phyloP scores from a whole-genome alignment of 1,140 invertebrate genomes.

The Odontomachus brunneus region DNA sequence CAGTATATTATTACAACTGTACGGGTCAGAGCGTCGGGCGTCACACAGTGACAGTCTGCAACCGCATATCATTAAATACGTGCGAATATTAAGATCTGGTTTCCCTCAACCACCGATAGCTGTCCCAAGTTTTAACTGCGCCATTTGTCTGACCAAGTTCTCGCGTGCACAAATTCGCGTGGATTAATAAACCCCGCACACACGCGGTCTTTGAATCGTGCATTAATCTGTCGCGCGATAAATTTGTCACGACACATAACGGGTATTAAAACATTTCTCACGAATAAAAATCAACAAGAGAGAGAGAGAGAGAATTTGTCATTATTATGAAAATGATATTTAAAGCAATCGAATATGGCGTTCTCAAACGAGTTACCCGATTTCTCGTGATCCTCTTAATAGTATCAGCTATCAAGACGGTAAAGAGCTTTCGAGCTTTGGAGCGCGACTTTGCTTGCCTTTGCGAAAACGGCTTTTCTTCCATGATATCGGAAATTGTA shows the following conservation, averaged over 20 bases:
- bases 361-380: conserved; percentile 12
- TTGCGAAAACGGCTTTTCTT: conserved; percentile 53
- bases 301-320: neutral
- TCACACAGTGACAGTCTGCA: conserved; percentile 48
- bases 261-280: neutral
- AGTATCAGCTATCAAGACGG: conserved; percentile 60
- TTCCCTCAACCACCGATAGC: conserved; percentile 48
- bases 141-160: conserved; percentile 49
- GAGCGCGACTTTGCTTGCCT: conserved; percentile 57
- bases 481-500: conserved; percentile 55
- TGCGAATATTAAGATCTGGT: conserved; percentile 54
- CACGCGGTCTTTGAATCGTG: conserved; percentile 10
- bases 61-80: conserved; percentile 56
- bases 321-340: neutral
- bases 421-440: conserved; percentile 56
- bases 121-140: conserved; percentile 42
- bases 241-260: neutral
- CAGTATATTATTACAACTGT: conserved; percentile 55
- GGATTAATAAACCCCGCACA: conserved; percentile 39
- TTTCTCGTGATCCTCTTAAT: conserved; percentile 48
- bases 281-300: too few relatives aligned
- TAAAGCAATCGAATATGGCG: conserved; percentile 5
- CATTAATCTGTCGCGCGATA: conserved; percentile 12
- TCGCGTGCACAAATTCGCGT: conserved; percentile 5
- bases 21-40: conserved; percentile 21